Evolutionary conservation across 2,113 vertebrate genomes (phyloP).

Genomic region (Nanorana parkeri): DNA sequence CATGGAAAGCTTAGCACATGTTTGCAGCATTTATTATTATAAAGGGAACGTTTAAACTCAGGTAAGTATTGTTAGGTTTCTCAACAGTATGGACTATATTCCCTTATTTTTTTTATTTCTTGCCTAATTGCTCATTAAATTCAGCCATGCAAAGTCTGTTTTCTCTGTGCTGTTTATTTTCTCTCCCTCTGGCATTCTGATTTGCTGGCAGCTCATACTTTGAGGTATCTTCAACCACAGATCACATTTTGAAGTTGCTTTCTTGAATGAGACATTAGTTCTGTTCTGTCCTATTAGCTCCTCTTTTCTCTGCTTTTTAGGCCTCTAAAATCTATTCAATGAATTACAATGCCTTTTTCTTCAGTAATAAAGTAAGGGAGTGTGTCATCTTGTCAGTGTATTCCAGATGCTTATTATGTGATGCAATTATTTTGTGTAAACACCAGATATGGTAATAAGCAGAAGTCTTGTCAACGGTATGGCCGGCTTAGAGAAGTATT

Average conservation of each 20-base stretch:
- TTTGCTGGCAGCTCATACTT: conserved; percentile 45
- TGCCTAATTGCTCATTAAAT: conserved; percentile 55
- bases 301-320: conserved; percentile 27
- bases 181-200: conserved; percentile 44
- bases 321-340: conserved; percentile 46
- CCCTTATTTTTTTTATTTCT: conserved; percentile 30
- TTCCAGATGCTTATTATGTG: conserved; percentile 35
- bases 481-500: not conserved
- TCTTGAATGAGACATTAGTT: conserved; percentile 55
- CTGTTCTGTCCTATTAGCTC: conserved; percentile 47
- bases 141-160: conserved; percentile 45
- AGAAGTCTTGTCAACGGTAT: not conserved
- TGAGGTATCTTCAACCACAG: conserved; percentile 52
- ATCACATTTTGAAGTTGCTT: conserved; percentile 53
- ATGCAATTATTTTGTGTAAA: conserved; percentile 47
- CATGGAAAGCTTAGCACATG: not conserved
- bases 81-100: conserved; percentile 18
- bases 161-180: conserved; percentile 37
- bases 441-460: conserved; percentile 44
- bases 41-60: conserved; percentile 30
- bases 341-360: conserved; percentile 35
- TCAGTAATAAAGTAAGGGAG: conserved; percentile 16
- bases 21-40: conserved; percentile 34
- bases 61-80: conserved; percentile 49
- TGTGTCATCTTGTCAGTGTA: conserved; percentile 34